Evolutionary conservation across 2,888 invertebrate species (phyloP).

Genomic region (Crepidodera aurea): DNA sequence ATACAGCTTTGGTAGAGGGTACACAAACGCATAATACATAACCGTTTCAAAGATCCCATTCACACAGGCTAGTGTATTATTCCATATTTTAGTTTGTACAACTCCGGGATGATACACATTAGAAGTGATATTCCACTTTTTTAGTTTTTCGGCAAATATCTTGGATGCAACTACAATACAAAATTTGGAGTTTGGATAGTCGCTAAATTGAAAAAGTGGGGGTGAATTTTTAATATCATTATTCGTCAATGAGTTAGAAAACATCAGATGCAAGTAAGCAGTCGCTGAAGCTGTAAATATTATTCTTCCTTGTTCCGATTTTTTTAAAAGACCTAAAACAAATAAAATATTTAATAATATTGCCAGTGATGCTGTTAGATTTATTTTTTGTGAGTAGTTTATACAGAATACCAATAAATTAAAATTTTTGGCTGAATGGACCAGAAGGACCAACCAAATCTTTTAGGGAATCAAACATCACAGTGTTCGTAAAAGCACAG

Average conservation of each 20-base stretch:
- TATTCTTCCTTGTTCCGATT: slow-evolving; percentile 30
- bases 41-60: neutral
- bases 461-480: too few species aligned
- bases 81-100: slow-evolving; percentile 16
- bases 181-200: slow-evolving; percentile 19
- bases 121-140: slow-evolving; percentile 16
- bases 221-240: neutral
- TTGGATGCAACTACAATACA: neutral
- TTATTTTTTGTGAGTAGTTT: too few species aligned
- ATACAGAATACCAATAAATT: too few species aligned
- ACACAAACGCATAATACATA: neutral
- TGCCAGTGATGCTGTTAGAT: too few species aligned
- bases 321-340: slow-evolving; percentile 35
- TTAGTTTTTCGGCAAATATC: slow-evolving; percentile 26
- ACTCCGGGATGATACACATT: slow-evolving; percentile 27
- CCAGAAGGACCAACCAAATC: too few species aligned
- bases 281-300: slow-evolving; percentile 36
- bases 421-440: too few species aligned
- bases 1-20: neutral
- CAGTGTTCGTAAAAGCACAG: too few species aligned
- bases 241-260: neutral
- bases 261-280: neutral
- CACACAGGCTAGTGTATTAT: neutral
- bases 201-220: neutral
- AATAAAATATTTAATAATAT: neutral